Evolutionary conservation across 2,797 vertebrate genomes (phyloP).

Genomic region (Squalus acanthias): DNA sequence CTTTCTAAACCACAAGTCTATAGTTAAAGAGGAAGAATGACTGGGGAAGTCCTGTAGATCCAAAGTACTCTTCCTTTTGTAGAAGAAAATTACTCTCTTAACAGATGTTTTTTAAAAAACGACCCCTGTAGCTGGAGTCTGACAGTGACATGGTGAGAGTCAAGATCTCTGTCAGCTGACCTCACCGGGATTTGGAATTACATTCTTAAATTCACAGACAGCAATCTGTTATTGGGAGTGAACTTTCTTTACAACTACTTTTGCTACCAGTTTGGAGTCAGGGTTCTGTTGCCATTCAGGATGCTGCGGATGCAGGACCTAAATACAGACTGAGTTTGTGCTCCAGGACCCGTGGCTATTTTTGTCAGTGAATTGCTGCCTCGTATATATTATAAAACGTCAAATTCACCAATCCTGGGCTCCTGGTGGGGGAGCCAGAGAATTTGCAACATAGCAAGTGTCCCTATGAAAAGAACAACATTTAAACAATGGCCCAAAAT

Average conservation of each 20-base stretch:
- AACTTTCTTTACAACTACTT: neutral
- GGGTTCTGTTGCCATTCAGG: neutral
- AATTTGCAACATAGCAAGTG: neutral
- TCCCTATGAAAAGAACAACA: no score
- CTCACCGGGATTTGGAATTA: neutral
- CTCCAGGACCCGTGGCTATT: neutral
- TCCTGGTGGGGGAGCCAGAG: neutral
- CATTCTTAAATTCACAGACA: no score
- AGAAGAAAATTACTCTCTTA: neutral
- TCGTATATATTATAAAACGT: neutral
- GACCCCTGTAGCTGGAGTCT: neutral
- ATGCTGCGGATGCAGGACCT: neutral
- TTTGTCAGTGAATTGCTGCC: neutral
- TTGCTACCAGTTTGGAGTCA: neutral
- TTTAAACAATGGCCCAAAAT: no score
- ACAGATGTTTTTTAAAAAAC: neutral
- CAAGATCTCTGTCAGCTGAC: neutral
- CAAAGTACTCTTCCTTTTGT: neutral
- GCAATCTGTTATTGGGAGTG: neutral
- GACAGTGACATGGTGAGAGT: neutral
- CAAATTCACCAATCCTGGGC: neutral
- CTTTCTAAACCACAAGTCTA: neutral
- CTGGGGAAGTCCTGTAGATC: neutral
- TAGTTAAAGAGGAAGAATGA: neutral
- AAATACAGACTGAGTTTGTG: neutral